Conservation (phyloP, 92 coral and sea anemone species). For the Porites lobata region DNA sequence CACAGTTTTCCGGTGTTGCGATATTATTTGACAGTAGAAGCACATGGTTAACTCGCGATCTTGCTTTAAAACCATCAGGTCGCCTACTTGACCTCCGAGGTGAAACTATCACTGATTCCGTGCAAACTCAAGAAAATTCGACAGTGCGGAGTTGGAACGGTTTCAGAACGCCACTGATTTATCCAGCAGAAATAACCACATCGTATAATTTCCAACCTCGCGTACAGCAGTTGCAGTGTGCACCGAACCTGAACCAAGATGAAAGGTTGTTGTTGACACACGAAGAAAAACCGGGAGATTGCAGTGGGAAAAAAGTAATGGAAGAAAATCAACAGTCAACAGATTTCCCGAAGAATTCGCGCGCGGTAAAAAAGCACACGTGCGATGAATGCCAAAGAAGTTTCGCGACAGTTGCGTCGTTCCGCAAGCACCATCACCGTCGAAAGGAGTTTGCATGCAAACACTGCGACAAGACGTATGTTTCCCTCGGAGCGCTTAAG, state of each 20-base stretch:
- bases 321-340: not conserved
- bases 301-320: not conserved
- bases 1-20: not conserved
- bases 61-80: slow-evolving; percentile 42
- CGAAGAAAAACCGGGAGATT: slow-evolving; percentile 7
- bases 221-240: not conserved
- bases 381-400: slow-evolving; percentile 71
- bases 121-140: slow-evolving; percentile 30
- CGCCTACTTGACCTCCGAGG: slow-evolving; percentile 38
- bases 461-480: slow-evolving; percentile 88
- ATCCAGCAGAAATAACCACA: slow-evolving; percentile 87
- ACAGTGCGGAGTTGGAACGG: slow-evolving; percentile 58
- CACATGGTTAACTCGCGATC: slow-evolving; percentile 27
- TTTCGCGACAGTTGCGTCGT: slow-evolving; percentile 65
- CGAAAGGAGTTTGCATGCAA: slow-evolving; percentile 89
- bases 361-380: slow-evolving; percentile 44
- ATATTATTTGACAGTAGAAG: not conserved
- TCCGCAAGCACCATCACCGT: slow-evolving; percentile 73
- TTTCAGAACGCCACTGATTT: slow-evolving; percentile 61
- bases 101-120: slow-evolving; percentile 18
- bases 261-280: not conserved
- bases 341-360: slow-evolving; percentile 5
- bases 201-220: slow-evolving; percentile 1
- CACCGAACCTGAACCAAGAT: not conserved
- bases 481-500: slow-evolving; percentile 91